Base-by-base conservation (phyloP, 2,888 invertebrate genomes). In the Apotomis capreana region DNA sequence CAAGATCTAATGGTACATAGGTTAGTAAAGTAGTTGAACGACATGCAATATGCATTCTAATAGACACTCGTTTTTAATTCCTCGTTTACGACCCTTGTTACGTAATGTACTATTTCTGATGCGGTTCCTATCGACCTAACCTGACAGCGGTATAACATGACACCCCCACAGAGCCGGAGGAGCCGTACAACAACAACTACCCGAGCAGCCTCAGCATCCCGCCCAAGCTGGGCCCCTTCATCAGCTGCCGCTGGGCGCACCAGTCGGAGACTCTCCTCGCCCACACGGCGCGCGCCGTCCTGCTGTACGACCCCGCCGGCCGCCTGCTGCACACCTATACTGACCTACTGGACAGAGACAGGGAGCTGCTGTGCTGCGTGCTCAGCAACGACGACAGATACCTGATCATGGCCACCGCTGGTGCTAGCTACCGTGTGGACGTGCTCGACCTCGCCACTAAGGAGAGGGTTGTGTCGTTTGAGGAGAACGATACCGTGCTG, bases 171-270 rank as follows among this genome's bases (percentile, higher is more conserved):
- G 92, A 92, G 79, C 77, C 85, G 26, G 92, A 92, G 79, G 92
- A 92, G 70, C 64, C 79, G 0, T 87, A 84, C 77, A 88, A 87
- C 78, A 89, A 87, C 76, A 87, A 86, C 67, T 85, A 86, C 71
- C 83, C 86, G 0, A 84, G 82, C 74, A 85, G 86, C 36, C 81
- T 86, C 26, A 87, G 83, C 0, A 89, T 92, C 71, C 78, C 73
- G 8, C 87, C 88, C 0, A 86, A 84, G 72, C 74, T 84, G 4
- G 89, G 89, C 0, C 83, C 86, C 0, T 87, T 88, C 71, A 75
- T 90, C 8, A 87, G 87, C 81, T 92, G 92, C 69, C 82, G 87
- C 3, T 94, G 93, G 93, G 84, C 89, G 0, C 87, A 86, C 77
- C 81, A 85, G 64, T 85, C 87, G 3, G 86, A 91, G 12, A 84